Conservation (phyloP, 2,888 invertebrate genomes). For the Chirona hameri region DNA sequence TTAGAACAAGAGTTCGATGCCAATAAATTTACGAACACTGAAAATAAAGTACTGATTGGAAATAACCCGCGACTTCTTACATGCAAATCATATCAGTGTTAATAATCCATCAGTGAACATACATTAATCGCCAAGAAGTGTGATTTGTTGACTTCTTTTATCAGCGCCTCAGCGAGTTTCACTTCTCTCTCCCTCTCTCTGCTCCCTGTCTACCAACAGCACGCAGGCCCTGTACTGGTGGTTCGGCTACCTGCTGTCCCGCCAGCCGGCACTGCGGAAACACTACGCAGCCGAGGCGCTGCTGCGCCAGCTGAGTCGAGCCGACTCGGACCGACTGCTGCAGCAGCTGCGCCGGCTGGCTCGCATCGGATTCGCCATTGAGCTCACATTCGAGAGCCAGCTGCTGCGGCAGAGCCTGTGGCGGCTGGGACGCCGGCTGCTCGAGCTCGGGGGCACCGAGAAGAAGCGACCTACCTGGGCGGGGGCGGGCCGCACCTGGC, state of each 20-base stretch:
- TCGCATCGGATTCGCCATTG: neutral
- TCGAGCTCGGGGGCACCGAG: neutral
- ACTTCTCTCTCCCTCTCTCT: too few species aligned
- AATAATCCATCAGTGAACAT: too few species aligned
- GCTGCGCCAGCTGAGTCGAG: slow-evolving; percentile 50
- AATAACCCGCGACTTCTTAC: too few species aligned
- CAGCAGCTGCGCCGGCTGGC: slow-evolving; percentile 2
- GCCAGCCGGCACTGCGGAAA: slow-evolving; percentile 70
- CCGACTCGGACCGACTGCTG: neutral
- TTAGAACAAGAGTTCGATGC: too few species aligned
- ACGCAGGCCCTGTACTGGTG: slow-evolving; percentile 84
- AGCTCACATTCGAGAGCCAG: slow-evolving; percentile 5
- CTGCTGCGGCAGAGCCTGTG: slow-evolving; percentile 9
- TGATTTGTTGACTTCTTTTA: too few species aligned
- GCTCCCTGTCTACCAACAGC: slow-evolving; percentile 50
- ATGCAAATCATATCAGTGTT: too few species aligned
- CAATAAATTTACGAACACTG: too few species aligned
- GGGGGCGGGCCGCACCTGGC: neutral
- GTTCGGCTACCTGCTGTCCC: slow-evolving; percentile 80
- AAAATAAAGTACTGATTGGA: too few species aligned
- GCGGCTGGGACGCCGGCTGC: neutral
- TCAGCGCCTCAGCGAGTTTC: too few species aligned
- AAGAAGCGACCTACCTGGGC: neutral
- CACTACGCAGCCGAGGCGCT: slow-evolving; percentile 75
- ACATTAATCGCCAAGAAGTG: too few species aligned